Evolutionary conservation across 2,113 vertebrate species (phyloP).

Genomic region (Ameiurus melas): DNA sequence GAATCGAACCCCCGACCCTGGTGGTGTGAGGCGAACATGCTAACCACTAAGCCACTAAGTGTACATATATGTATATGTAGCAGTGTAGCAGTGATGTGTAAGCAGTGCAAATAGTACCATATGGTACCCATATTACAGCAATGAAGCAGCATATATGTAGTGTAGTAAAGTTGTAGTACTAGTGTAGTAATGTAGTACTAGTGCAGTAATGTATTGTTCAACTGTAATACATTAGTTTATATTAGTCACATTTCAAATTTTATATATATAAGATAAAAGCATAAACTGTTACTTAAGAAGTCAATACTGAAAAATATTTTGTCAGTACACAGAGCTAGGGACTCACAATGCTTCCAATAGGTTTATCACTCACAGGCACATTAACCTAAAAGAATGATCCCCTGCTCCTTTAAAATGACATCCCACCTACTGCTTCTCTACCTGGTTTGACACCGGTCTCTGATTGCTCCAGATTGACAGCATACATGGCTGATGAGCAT

Average conservation of each 20-base stretch:
- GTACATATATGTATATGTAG: no score
- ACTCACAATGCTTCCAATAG: neutral
- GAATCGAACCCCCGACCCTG: no score
- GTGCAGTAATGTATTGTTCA: neutral
- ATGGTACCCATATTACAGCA: no score
- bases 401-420: neutral
- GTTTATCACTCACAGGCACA: neutral
- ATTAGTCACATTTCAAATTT: neutral
- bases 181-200: no score
- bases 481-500: constrained; percentile 19
- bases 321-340: neutral
- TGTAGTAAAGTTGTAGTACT: no score
- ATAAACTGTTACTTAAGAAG: neutral
- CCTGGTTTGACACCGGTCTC: neutral
- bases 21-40: no score
- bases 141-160: no score
- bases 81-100: no score
- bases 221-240: neutral
- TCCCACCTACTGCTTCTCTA: neutral
- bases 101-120: no score
- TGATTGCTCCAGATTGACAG: constrained; percentile 22
- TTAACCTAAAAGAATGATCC: neutral
- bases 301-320: neutral
- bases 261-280: neutral
- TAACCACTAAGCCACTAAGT: no score